Percentiles rank a stretch among this genome's conserved stretches.
Conservation (phyloP, 2,888 invertebrate genomes). For the Volucella bombylans region DNA sequence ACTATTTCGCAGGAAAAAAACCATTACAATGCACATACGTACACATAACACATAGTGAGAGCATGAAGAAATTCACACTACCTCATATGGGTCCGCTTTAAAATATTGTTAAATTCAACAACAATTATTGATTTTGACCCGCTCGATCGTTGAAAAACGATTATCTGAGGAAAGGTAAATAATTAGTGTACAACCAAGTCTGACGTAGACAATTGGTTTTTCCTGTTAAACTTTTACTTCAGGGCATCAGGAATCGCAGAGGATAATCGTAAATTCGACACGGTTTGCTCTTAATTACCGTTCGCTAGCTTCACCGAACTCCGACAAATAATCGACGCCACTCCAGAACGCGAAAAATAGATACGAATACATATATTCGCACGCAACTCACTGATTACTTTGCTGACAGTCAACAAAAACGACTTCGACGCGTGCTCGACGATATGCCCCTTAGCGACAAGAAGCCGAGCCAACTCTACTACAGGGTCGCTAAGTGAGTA, state of each 20-base stretch:
- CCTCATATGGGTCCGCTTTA: no score
- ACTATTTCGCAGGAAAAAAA: no score
- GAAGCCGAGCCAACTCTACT: neutral
- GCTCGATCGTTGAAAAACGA: no score
- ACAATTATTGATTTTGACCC: no score
- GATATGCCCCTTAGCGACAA: conserved; percentile 4
- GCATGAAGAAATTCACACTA: no score
- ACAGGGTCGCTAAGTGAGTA: no score
- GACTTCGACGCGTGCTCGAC: conserved; percentile 3
- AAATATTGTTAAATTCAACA: no score
- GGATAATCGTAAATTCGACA: conserved; percentile 24
- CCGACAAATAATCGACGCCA: conserved; percentile 3
- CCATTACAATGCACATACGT: no score
- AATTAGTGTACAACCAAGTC: neutral
- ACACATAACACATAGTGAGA: no score
- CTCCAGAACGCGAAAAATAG: neutral
- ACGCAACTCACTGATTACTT: conserved; percentile 16
- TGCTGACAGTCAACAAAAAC: conserved; percentile 31
- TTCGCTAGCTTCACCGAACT: conserved; percentile 1
- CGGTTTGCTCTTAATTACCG: conserved; percentile 33
- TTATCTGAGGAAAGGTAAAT: no score
- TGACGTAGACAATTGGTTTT: conserved; percentile 8
- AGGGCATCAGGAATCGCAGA: conserved; percentile 15
- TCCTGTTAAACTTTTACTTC: conserved; percentile 3
- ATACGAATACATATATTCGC: conserved; percentile 25